Base-by-base conservation (phyloP, 2,888 invertebrate species). In the Leistus spinibarbis region DNA sequence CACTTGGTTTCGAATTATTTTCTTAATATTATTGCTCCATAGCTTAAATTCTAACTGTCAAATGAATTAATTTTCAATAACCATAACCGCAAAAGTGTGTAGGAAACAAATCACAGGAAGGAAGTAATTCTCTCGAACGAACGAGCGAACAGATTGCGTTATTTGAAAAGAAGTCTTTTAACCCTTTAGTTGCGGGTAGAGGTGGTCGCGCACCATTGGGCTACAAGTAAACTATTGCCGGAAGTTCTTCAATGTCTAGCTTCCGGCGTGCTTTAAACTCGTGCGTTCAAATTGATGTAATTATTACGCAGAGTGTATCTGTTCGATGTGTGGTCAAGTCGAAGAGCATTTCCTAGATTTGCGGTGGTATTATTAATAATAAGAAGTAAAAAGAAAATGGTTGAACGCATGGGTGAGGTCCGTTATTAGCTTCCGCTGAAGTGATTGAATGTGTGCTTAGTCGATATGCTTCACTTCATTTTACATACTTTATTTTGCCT, bases 211-310 rank as follows among this genome's bases (percentile, higher is more conserved):
- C 60, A 20, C 16, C 60, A 60, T 60, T 60, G 60, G 20, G 22
- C 60, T 60, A 19, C 5, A 22, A 20, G 19, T 3, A 19, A 17
- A 60, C 19, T 22, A 10, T 22, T 60, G 60, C 60, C 60, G 60
- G 60, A 60, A 60, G 20, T 60, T 7, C 5, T 5, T 22, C 60
- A 22, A 60, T 60, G 20, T 60, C 17, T 13, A 22, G 19, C 60
- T 60, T 60, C 60, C 60, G 60, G 60, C 60, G 57, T 57, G 24
- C 24, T n/a, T 54, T 17, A 5, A 17, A 54, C 54, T 54, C 54
- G 54, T 54, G 54, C 57, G 57, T 57, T 57, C 57, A 57, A 57
- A 57, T 57, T 57, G 60, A 60, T 60, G 20, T 60, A 60, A 60
- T 60, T 60, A 40, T 5, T 40, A 13, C 40, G 7, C 40, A 40